Base-by-base conservation (phyloP, 2,797 vertebrate genomes). In the Hybognathus amarus region DNA sequence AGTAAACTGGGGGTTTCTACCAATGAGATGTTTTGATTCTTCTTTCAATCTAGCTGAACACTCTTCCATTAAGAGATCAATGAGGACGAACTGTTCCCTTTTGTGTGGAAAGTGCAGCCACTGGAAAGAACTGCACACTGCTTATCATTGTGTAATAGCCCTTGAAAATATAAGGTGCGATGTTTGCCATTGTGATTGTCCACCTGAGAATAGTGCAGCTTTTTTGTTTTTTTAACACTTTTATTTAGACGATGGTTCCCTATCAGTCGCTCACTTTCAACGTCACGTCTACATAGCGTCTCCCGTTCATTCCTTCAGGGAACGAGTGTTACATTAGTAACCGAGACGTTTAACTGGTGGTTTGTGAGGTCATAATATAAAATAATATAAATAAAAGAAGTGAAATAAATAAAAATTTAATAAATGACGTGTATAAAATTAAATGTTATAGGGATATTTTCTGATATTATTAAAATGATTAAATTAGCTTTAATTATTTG, bases 51-150 rank as follows among this genome's bases (percentile, higher is more conserved):
- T 54, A 79, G 63, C 83, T 80, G 81, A 86, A 77, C 78, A 70
- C 47, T 69, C 71, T 84, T 88, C 87, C 79, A 89, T 89, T 84
- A 85, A 85, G 50, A 85, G 78, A 88, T 90, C 90, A 87, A 88
- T 91, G 85, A 24, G 80, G 66, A 79, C 59, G 75, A 74, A 69
- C 83, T 88, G 85, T 84, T 86, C 85, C 42, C 64, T 71, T 77
- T 86, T 82, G 63, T 87, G 40, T 77, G 66, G 76, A 87, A 85
- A 85, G 33, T 85, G 56, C 40, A 73, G 45, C 30, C 71, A 78
- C 78, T 79, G 80, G 86, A 85, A 80, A 77, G 79, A 78, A 84
- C 52, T 75, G 80, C 80, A 84, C 87, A 77, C 17, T 71, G 38
- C 82, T 80, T n/a, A 54, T 54, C 20, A n/a, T 80, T 84, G 78